Percentiles rank a stretch among this genome's conserved stretches.
Evolutionary conservation across 2,113 vertebrate genomes (phyloP).

Genomic region (Misgurnus anguillicaudatus): DNA sequence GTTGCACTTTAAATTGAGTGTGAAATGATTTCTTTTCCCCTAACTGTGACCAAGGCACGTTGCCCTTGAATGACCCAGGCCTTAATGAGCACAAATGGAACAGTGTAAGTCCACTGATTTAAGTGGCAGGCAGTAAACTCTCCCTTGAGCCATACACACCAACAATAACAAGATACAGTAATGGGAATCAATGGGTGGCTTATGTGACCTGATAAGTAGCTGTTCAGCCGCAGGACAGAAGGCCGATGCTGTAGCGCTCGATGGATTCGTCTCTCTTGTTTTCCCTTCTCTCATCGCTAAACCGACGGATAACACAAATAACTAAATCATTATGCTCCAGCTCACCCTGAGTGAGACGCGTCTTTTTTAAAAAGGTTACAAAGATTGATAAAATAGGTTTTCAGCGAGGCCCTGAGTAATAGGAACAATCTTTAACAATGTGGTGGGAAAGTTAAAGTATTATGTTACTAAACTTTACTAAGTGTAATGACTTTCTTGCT

Average conservation of each 20-base stretch:
- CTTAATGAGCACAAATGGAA: conserved; percentile 52
- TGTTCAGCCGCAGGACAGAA: conserved; percentile 30
- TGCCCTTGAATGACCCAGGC: conserved; percentile 41
- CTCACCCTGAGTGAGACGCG: conserved; percentile 8
- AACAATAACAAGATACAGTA: conserved; percentile 51
- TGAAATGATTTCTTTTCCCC: conserved; percentile 35
- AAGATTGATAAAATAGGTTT: neutral
- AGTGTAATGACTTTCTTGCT: too few relatives aligned
- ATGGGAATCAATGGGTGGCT: conserved; percentile 55
- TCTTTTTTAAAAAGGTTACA: conserved; percentile 12
- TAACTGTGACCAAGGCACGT: neutral
- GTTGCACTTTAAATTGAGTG: conserved; percentile 15
- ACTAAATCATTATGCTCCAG: conserved; percentile 31
- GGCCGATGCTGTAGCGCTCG: neutral
- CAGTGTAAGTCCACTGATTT: conserved; percentile 52
- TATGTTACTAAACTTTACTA: neutral
- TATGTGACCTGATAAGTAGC: conserved; percentile 46
- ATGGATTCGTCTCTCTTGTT: conserved; percentile 20
- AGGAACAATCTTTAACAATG: neutral
- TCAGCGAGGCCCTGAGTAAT: neutral
- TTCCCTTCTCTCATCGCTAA: conserved; percentile 8
- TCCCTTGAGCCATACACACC: conserved; percentile 45
- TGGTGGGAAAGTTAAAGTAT: neutral
- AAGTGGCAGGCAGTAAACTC: conserved; percentile 50
- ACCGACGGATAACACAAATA: conserved; percentile 19